Evolutionary conservation across 2,888 invertebrate species (phyloP).

Genomic region (Thereva nobilitata): DNA sequence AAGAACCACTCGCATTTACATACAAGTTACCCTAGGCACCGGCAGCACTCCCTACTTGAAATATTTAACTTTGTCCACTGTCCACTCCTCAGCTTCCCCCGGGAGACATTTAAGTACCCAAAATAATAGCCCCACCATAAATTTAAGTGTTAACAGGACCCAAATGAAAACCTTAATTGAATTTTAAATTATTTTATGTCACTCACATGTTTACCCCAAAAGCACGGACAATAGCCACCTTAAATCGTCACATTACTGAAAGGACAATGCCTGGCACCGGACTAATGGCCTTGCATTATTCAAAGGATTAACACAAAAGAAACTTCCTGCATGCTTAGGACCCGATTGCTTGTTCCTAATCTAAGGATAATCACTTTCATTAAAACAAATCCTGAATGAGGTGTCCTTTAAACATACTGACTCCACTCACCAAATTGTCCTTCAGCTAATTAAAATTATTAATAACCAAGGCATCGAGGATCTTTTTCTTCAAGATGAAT

Average conservation of each 20-base stretch:
- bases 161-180: conserved; percentile 32
- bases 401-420: not conserved
- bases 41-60: too few relatives aligned
- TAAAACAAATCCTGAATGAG: conserved; percentile 8
- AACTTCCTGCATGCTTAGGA: not conserved
- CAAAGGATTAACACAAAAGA: conserved; percentile 23
- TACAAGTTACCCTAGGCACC: too few relatives aligned
- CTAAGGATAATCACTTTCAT: conserved; percentile 9
- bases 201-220: conserved; percentile 20
- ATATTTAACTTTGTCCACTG: too few relatives aligned
- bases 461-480: conserved; percentile 14
- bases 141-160: not conserved
- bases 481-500: conserved; percentile 2
- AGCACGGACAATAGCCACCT: conserved; percentile 24
- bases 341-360: conserved; percentile 24
- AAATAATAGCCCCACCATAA: too few relatives aligned
- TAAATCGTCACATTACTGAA: conserved; percentile 23
- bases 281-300: conserved; percentile 25
- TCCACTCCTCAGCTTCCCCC: too few relatives aligned
- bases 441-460: conserved; percentile 32
- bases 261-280: conserved; percentile 15
- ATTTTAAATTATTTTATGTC: conserved; percentile 38
- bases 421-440: conserved; percentile 8
- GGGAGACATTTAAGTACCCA: too few relatives aligned
- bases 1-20: too few relatives aligned